Evolutionary conservation across 2,113 vertebrate genomes (phyloP).

Genomic region (Ivindomyrus marchei): DNA sequence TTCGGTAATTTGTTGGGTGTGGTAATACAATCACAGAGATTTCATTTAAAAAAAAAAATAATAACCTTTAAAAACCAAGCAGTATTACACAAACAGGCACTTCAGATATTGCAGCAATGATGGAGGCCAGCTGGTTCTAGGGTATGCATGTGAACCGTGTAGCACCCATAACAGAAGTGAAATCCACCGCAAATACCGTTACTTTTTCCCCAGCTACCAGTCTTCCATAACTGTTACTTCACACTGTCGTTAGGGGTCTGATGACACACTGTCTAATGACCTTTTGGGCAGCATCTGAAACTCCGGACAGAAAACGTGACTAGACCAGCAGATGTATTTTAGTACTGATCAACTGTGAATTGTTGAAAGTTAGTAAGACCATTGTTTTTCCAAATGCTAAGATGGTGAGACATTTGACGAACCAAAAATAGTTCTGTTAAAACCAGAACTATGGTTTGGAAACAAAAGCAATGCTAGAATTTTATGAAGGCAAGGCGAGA

Average conservation of each 20-base stretch:
- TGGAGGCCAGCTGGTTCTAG: background rate
- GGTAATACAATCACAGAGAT: slow-evolving; percentile 1
- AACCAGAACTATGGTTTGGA: slow-evolving; percentile 3
- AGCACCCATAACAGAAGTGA: background rate
- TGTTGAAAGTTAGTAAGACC: background rate
- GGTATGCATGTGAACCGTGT: background rate
- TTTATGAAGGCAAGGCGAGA: slow-evolving; percentile 23
- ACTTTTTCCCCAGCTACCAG: background rate
- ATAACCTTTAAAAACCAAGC: background rate
- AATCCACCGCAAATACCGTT: background rate
- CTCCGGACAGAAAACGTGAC: background rate
- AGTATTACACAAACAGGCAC: slow-evolving; percentile 13
- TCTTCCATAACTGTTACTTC: background rate
- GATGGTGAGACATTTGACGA: background rate
- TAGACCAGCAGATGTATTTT: background rate
- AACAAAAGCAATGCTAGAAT: background rate
- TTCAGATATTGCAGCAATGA: slow-evolving; percentile 3
- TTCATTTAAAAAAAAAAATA: slow-evolving; percentile 14
- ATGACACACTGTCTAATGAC: background rate
- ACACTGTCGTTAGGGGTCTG: background rate
- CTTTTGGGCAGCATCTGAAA: background rate
- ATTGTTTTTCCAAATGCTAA: background rate
- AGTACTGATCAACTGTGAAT: background rate
- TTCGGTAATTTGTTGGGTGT: slow-evolving; percentile 35
- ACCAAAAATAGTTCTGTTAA: background rate